phyloP scores from a whole-genome alignment of 2,888 invertebrate genomes.

The Entomobrya multifasciata region DNA sequence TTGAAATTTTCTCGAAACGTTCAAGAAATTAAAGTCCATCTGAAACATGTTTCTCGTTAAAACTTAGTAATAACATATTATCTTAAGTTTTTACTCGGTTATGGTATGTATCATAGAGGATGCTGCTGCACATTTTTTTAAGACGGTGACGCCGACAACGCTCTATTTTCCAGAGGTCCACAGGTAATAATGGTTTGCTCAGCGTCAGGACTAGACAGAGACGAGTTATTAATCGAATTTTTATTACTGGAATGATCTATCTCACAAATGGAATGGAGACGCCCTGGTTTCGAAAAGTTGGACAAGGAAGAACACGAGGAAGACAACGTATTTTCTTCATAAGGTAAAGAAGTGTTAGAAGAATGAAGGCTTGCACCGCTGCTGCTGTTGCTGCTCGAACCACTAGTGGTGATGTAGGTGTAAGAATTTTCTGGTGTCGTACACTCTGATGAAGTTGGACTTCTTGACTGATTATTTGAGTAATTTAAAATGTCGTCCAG shows the following conservation, averaged over 20 bases:
- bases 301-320: constrained; percentile 79
- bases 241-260: constrained; percentile 80
- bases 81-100: constrained; percentile 17
- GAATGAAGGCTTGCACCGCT: constrained; percentile 76
- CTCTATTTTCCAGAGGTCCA: constrained; percentile 73
- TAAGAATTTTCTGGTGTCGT: constrained; percentile 84
- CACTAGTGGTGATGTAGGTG: constrained; percentile 72
- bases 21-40: constrained; percentile 19
- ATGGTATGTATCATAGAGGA: constrained; percentile 45
- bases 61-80: constrained; percentile 35
- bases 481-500: constrained; percentile 90
- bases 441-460: constrained; percentile 85
- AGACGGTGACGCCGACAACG: constrained; percentile 75
- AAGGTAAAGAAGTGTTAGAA: constrained; percentile 75
- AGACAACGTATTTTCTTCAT: constrained; percentile 78
- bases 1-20: constrained; percentile 46
- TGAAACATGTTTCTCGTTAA: constrained; percentile 15
- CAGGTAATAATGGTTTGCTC: constrained; percentile 76
- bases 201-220: constrained; percentile 78
- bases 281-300: constrained; percentile 78
- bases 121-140: constrained; percentile 47
- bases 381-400: constrained; percentile 75
- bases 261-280: constrained; percentile 79
- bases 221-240: constrained; percentile 79
- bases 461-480: constrained; percentile 80